Base-by-base conservation (phyloP, 1,140 invertebrate genomes). In the Reticulitermes speratus region DNA sequence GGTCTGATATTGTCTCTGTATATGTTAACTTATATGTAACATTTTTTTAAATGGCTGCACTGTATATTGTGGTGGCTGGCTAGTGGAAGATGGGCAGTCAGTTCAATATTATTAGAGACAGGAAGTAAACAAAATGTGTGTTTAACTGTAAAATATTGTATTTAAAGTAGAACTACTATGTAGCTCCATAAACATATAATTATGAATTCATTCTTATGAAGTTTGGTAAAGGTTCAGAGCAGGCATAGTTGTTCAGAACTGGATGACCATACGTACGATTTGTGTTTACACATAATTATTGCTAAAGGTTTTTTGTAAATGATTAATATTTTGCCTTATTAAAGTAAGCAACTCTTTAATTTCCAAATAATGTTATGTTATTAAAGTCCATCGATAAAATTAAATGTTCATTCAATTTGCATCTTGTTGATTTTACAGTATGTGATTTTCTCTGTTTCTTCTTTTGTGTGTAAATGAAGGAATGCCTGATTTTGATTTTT, bases 101-200 rank as follows among this genome's bases (percentile, higher is more conserved):
- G 65, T 30, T 75, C 65, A 75, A 30, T 75, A 75, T 75, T 75
- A n/a, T 75, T 75, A 75, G 65, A 75, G 65, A 30, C 65, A 75
- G 65, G 32, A 82, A 85, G 65, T 82, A 86, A 86, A 81, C n/a
- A 81, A 48, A 82, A 86, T 45, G 48, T 82, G 85, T 86, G 85
- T 86, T 44, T 86, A 86, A 86, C 85, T 86, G 85, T 86, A 86
- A 86, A 81, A 86, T 86, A 86, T 86, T 86, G 85, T 86, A 86
- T 86, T 86, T 86, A 86, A 86, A 86, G 85, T 86, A 86, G 85
- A 86, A 86, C 85, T 86, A 86, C 85, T 86, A 82, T 86, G 85
- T 86, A 86, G 85, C 85, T 86, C 85, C 38, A 81, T 38, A 45
- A 86, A 25, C 25, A 11, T 69, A 69, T 75, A 75, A 75, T 75